Evolutionary conservation across 2,888 invertebrate species (phyloP), one percentile per base, ranked within the genome.

Genomic region (Aplocera efformata): DNA sequence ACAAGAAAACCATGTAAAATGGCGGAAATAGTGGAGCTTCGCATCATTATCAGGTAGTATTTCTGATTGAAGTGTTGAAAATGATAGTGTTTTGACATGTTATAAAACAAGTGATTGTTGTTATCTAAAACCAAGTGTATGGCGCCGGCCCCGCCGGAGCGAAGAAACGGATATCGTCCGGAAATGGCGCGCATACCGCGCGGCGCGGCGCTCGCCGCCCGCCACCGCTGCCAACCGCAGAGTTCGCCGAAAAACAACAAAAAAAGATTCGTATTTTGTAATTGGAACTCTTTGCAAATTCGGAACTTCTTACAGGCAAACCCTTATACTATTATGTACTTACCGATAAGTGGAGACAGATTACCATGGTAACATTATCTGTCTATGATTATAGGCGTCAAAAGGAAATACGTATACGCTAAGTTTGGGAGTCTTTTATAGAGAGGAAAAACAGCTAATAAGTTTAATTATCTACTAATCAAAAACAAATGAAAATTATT

Each of bases 121-220:
- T 73, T 75, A 78, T 79, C 75, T 75, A 56, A 60, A 73, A 63
- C 60, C 65, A 60, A 60, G 56, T 61, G 61, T 58, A 61, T 62
- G 71, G 79, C 71, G 70, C 61, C 13, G 13, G 13, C 13, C 61
- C 13, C 3, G 13, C 13, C 73, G 67, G 60, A 63, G 56, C 60
- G 65, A 63, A 40, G 72, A 68, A 67, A 80, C 88, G 88, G 88
- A 88, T 77, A 82, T 75, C 73, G 78, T 84, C 86, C 85, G 88
- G 88, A 88, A 86, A 88, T 88, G 77, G 81, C 81, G 61, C 56
- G 73, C 85, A 88, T 88, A 79, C 88, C 84, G 70, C 77, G 68
- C 77, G 81, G 75, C 82, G 78, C 73, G 7, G 88, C 84, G 70
- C 77, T 68, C 77, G 81, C 75, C 82, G 78, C 73, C 4, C 72